Evolutionary conservation across 2,888 invertebrate species (phyloP), one percentile per base, ranked within the genome.

Genomic region (Trimorus sp.): DNA sequence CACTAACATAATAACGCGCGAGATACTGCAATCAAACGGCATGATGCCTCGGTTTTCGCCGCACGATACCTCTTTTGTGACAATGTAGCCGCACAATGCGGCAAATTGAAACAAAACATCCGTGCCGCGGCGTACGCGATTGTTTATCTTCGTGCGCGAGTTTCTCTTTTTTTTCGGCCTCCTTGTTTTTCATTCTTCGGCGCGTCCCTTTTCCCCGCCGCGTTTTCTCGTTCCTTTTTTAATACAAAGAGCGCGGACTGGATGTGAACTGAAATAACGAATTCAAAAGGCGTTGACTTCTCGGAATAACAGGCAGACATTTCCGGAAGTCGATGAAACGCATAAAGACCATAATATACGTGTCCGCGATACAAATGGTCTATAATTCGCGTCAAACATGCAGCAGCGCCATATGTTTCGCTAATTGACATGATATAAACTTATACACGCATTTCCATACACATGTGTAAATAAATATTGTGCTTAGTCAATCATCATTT

Each of bases 281-380:
- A 83, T 81, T 81, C 79, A 81, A 76, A 83, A 79, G 81, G 81
- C 83, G 83, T 83, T 81, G 81, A 83, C 81, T 83, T 83, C 83
- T 76, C 59, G 66, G 83, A 83, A 81, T 83, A 79, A 83, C 81
- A 81, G 83, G 75, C 80, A 83, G 71, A 75, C 81, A 78, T 83
- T 83, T 83, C 83, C 83, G 83, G 83, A 83, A 83, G 83, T 83
- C 81, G 83, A 83, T 83, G 83, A 81, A 83, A 83, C 81, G 81
- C 81, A 83, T 83, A 83, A 83, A 83, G 81, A 83, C 83, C 83
- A 74, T 83, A 83, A 81, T 81, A 83, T 81, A 83, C 81, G 83
- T 83, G 83, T 83, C 79, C 83, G 78, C 81, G 83, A 65, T 83
- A 83, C 81, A 79, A 83, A 83, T 81, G 83, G 83, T 66, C 80